Evolutionary conservation across 2,888 invertebrate genomes (phyloP).

Genomic region (Noctuana brunneofusca): DNA sequence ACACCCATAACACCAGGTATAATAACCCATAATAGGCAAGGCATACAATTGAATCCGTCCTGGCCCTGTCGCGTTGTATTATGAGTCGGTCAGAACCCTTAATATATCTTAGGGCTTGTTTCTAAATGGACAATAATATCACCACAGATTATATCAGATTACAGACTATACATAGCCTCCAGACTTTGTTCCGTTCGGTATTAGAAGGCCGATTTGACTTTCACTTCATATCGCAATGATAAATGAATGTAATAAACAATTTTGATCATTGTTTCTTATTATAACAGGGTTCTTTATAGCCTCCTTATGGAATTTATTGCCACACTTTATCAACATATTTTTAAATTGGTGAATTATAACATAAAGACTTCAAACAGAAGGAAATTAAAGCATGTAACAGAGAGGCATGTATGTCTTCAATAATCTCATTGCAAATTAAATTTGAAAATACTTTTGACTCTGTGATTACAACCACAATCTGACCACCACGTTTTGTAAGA

Average conservation of each 20-base stretch:
- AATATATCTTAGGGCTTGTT: not conserved
- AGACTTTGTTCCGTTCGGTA: conserved; percentile 11
- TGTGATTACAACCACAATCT: no score
- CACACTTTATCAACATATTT: not conserved
- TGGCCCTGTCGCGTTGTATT: no score
- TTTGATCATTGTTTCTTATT: conserved; percentile 11
- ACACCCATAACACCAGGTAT: no score
- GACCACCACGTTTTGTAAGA: no score
- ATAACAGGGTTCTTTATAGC: not conserved
- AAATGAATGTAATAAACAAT: conserved; percentile 29
- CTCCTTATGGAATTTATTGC: not conserved
- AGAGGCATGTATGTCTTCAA: no score
- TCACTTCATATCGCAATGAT: conserved; percentile 29
- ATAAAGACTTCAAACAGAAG: no score
- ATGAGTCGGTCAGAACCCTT: not conserved
- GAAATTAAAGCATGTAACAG: no score
- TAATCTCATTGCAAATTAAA: no score
- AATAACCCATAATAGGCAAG: not conserved
- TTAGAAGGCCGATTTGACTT: conserved; percentile 12
- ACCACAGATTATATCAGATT: conserved; percentile 23
- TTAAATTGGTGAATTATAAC: not conserved
- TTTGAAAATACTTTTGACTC: no score
- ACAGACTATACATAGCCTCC: conserved; percentile 16
- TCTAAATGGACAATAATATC: conserved; percentile 13
- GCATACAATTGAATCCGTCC: no score